phyloP scores from a whole-genome alignment of 2,113 vertebrate species.

The Nicator chloris region DNA sequence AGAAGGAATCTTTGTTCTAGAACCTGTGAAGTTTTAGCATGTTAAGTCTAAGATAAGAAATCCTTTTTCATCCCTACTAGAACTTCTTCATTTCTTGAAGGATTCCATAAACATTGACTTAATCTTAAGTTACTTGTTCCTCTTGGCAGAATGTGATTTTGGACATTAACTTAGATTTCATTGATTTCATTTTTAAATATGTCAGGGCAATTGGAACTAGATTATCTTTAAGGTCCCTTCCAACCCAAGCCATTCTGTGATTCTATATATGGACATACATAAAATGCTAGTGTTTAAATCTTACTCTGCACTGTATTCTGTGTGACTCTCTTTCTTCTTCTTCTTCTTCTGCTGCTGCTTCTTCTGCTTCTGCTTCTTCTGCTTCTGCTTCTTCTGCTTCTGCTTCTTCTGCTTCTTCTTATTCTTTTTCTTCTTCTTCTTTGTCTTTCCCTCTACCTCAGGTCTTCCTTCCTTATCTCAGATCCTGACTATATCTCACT shows the following conservation, averaged over 20 bases:
- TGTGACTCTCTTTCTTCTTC: background rate
- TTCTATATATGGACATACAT: background rate
- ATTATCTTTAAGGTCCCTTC: background rate
- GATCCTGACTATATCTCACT: conserved; percentile 35
- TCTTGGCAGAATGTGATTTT: background rate
- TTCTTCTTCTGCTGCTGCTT: background rate
- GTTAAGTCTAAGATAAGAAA: background rate
- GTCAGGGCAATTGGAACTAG: background rate
- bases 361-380: background rate
- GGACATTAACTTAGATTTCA: background rate
- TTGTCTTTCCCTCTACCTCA: conserved; percentile 5
- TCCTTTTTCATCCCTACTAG: background rate
- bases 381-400: background rate
- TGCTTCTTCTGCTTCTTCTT: background rate
- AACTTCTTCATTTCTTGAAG: background rate
- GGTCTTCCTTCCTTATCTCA: conserved; percentile 52
- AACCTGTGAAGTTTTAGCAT: background rate
- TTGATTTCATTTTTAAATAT: background rate
- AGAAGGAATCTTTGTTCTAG: background rate
- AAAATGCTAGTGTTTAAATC: background rate
- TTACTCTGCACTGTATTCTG: background rate
- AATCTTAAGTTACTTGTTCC: background rate
- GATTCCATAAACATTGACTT: background rate
- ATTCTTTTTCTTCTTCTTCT: too few species aligned
- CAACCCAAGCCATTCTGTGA: background rate